A percentile compares a stretch with the other conserved stretches of the same genome.
Evolutionary conservation across 1,140 invertebrate species (phyloP).

Genomic region (Lucilia sericata): DNA sequence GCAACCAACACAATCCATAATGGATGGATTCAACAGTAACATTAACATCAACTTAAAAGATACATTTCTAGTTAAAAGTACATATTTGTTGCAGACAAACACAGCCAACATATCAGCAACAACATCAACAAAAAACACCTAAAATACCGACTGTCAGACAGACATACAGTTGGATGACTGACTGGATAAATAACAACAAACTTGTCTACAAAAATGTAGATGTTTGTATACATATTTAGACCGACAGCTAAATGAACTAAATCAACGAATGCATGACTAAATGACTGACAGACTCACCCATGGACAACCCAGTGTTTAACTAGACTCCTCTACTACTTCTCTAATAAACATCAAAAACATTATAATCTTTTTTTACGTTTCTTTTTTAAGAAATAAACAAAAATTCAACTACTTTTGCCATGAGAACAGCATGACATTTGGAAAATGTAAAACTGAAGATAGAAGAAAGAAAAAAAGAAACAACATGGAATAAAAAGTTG

Average conservation of each 20-base stretch:
- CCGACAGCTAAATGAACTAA: too few species aligned
- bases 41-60: neutral
- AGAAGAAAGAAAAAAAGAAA: neutral
- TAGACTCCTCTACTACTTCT: too few species aligned
- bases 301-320: too few species aligned
- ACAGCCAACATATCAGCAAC: too few species aligned
- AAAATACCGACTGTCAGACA: neutral
- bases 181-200: neutral
- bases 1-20: too few species aligned
- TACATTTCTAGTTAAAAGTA: neutral
- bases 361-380: neutral
- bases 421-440: neutral
- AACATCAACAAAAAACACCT: neutral
- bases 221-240: too few species aligned
- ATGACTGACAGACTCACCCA: neutral
- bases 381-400: neutral
- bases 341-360: conserved; percentile 4
- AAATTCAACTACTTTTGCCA: neutral
- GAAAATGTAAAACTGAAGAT: neutral
- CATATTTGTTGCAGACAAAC: neutral
- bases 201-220: too few species aligned
- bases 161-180: neutral
- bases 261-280: neutral
- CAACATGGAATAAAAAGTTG: too few species aligned
- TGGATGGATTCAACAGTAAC: neutral